Percentiles rank a stretch among this genome's conserved stretches.
Evolutionary conservation across 2,888 invertebrate species (phyloP).

Genomic region (Bombylius discolor): DNA sequence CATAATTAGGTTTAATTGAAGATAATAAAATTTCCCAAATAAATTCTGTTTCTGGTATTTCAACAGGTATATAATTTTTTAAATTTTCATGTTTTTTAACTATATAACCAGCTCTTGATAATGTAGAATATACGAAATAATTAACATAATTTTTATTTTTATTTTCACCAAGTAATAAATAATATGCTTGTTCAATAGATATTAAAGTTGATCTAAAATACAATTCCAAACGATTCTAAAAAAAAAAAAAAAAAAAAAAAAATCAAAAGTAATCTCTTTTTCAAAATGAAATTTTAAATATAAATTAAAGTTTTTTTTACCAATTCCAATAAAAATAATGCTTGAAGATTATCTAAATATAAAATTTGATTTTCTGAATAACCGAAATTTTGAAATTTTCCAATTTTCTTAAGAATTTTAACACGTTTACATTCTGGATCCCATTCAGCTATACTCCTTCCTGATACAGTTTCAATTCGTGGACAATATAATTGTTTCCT

Average conservation of each 20-base stretch:
- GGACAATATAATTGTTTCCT: slow-evolving; percentile 21
- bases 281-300: not conserved
- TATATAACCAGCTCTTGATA: slow-evolving; percentile 30
- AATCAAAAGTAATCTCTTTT: not conserved
- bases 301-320: slow-evolving; percentile 14
- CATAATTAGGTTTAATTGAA: slow-evolving; percentile 17
- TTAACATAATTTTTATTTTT: slow-evolving; percentile 21
- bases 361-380: slow-evolving; percentile 22
- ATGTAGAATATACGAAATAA: slow-evolving; percentile 28
- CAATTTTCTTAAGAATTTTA: slow-evolving; percentile 27
- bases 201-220: slow-evolving; percentile 22
- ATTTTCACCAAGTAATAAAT: slow-evolving; percentile 25
- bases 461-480: slow-evolving; percentile 25
- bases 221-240: slow-evolving; percentile 29
- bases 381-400: slow-evolving; percentile 31
- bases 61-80: slow-evolving; percentile 14
- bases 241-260: slow-evolving; percentile 2
- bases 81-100: slow-evolving; percentile 19
- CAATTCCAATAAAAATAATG: slow-evolving; percentile 29
- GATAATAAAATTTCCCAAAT: slow-evolving; percentile 26
- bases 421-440: slow-evolving; percentile 21
- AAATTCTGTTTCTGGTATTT: slow-evolving; percentile 21
- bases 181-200: slow-evolving; percentile 31
- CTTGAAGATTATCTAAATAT: slow-evolving; percentile 29
- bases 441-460: slow-evolving; percentile 27